phyloP scores from a whole-genome alignment of 2,113 vertebrate genomes.

The Canis aureus region DNA sequence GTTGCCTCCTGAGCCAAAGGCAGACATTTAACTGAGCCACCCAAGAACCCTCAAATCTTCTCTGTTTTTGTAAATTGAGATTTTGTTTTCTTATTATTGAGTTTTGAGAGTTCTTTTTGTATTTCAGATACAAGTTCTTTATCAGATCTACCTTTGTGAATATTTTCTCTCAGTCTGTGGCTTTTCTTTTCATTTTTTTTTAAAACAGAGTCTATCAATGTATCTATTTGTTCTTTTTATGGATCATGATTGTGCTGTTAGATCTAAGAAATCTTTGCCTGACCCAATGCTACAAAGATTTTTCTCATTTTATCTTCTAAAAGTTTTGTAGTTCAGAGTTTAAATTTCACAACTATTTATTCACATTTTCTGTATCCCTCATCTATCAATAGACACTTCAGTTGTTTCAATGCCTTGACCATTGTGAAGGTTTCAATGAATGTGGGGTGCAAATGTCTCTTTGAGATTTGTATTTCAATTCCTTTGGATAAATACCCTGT shows the following conservation, averaged over 20 bases:
- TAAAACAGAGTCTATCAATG: background rate
- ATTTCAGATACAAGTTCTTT: background rate
- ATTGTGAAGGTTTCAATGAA: background rate
- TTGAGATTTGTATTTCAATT: background rate
- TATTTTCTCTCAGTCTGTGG: background rate
- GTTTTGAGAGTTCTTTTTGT: background rate
- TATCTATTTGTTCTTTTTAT: constrained; percentile 8
- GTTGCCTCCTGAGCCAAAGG: background rate
- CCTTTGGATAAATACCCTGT: background rate
- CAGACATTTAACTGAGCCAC: background rate
- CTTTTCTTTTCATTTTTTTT: constrained; percentile 31
- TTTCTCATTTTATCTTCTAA: background rate
- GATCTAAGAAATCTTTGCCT: background rate
- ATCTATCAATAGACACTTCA: background rate
- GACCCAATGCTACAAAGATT: background rate
- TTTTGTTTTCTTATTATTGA: background rate
- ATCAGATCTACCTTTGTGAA: background rate
- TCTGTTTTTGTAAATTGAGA: background rate
- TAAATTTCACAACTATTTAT: background rate
- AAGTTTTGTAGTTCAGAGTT: background rate
- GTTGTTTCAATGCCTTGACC: background rate
- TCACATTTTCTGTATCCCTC: constrained; percentile 11
- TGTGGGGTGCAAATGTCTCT: background rate
- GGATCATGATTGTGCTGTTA: background rate
- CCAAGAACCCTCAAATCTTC: background rate